Evolutionary conservation across 2,888 invertebrate species (phyloP).

Genomic region (Cephalotes varians): DNA sequence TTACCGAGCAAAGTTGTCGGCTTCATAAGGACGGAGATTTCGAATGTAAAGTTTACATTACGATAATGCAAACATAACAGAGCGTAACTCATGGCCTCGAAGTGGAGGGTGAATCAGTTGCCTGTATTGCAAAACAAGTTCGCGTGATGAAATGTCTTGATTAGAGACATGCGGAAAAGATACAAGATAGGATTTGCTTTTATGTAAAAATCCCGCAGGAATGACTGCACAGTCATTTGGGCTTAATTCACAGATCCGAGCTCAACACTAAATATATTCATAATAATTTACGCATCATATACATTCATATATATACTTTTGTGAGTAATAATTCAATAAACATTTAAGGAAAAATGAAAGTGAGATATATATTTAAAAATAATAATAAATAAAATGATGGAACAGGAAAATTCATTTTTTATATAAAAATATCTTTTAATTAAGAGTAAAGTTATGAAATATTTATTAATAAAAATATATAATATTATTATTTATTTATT

Average conservation of each 20-base stretch:
- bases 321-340: neutral
- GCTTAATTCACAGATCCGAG: neutral
- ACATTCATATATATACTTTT: neutral
- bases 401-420: neutral
- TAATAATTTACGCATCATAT: neutral
- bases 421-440: neutral
- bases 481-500: neutral
- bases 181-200: neutral
- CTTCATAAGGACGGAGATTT: slow-evolving; percentile 23
- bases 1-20: slow-evolving; percentile 9
- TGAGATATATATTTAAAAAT: neutral
- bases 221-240: neutral
- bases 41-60: slow-evolving; percentile 42
- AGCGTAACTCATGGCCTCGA: neutral
- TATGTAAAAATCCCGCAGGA: neutral
- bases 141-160: neutral
- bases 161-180: neutral
- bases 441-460: neutral
- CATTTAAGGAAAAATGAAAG: neutral
- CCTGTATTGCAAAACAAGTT: neutral
- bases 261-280: neutral
- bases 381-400: neutral
- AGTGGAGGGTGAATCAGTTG: slow-evolving; percentile 9
- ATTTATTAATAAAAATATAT: neutral
- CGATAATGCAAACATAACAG: slow-evolving; percentile 45